Base-by-base conservation (phyloP, 2,888 invertebrate genomes). In the Agapostemon virescens region DNA sequence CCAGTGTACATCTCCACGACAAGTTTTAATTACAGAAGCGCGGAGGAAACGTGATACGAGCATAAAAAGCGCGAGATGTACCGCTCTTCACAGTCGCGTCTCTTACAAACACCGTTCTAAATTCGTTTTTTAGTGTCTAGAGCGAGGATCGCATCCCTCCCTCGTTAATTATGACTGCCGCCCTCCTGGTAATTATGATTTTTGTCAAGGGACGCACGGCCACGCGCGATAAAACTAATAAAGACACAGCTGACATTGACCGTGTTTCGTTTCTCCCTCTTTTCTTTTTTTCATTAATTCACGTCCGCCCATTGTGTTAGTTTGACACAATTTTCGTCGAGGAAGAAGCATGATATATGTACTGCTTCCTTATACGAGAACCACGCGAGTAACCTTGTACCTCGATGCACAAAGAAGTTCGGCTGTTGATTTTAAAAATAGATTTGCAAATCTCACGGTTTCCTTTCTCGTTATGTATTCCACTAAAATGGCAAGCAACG, bases 1-100 rank as follows among this genome's bases (percentile, higher is more conserved):
- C 49, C 77, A 30, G 70, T 36, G 61, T 42, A 26, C 72, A 66
- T 77, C 64, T 64, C 69, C 33, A 38, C 61, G 67, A 76, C 68
- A 73, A 74, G 77, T 80, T 86, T 83, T 85, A 87, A 87, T 87
- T 85, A 84, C 78, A 67, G 45, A 72, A 66, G 49, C 69, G 67
- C 70, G 61, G 66, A 69, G 67, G 58, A 33, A 40, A 74, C 72
- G 36, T 36, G 75, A 58, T 63, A 52, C 52, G 52, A 30, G 68
- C 45, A 66, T 69, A 72, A 74, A 81, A 81, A 75, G 73, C 58
- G 67, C 77, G 67, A 40, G 75, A 75, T 38, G 77, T 69, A 26
- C 23, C 33, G 58, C 66, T 70, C 70, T 45, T 45, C 74, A 49
- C 69, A 70, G 45, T 69, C 77, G 15, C 13, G 73, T 45, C 68